Evolutionary conservation across 2,888 invertebrate genomes (phyloP).

Genomic region (Spisula subtruncata): DNA sequence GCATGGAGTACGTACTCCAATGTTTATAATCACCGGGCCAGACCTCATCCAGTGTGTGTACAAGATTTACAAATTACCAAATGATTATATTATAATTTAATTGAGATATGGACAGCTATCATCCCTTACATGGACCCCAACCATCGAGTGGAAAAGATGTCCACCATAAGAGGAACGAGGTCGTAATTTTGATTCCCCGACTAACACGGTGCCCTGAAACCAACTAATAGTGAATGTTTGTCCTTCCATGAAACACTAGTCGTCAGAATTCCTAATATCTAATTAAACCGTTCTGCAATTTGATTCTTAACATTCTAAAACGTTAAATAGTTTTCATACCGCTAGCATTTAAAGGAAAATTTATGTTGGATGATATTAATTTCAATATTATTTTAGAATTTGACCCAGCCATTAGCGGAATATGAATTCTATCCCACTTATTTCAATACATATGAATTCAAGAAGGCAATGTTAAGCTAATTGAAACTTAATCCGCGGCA

Average conservation of each 20-base stretch:
- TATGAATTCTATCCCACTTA: constrained; percentile 25
- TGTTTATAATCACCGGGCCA: no score
- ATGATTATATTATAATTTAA: no score
- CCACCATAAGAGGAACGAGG: no score
- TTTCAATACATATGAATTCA: constrained; percentile 30
- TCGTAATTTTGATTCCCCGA: no score
- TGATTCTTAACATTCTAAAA: background rate
- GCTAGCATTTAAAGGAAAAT: background rate
- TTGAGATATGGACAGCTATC: no score
- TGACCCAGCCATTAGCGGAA: constrained; percentile 23
- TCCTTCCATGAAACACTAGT: background rate
- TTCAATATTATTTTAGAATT: constrained; percentile 40
- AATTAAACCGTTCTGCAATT: constrained; percentile 5
- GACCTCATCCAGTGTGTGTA: no score
- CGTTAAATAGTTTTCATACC: background rate
- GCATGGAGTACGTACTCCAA: no score
- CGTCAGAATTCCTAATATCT: background rate
- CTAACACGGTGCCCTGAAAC: no score
- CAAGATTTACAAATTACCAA: no score
- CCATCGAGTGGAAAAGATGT: no score
- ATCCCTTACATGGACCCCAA: no score
- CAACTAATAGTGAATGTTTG: background rate
- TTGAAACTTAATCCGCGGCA: constrained; percentile 40
- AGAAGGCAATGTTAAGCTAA: constrained; percentile 15
- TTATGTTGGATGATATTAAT: background rate